phyloP scores from a whole-genome alignment of 2,113 vertebrate genomes.

The Channa argus region DNA sequence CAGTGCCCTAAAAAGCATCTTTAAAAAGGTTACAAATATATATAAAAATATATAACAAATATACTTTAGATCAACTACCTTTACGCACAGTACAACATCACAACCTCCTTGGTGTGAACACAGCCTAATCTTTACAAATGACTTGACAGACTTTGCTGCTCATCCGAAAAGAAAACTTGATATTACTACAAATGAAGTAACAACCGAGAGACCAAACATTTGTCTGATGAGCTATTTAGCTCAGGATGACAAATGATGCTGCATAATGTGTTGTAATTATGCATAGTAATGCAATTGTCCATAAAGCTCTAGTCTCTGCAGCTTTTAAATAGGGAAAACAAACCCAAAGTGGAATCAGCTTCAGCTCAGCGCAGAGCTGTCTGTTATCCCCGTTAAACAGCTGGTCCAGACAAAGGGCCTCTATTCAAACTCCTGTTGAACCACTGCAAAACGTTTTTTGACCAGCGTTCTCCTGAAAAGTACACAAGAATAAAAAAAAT shows the following conservation, averaged over 20 bases:
- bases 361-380: conserved; percentile 47
- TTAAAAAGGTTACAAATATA: not conserved
- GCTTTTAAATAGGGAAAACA: conserved; percentile 70
- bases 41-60: too few species aligned
- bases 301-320: conserved; percentile 63
- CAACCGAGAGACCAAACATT: conserved; percentile 68
- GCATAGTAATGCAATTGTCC: conserved; percentile 66
- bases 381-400: conserved; percentile 42
- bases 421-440: conserved; percentile 38
- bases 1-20: not conserved
- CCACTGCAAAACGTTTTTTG: not conserved
- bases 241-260: conserved; percentile 62
- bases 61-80: not conserved
- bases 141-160: conserved; percentile 45
- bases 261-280: conserved; percentile 80
- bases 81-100: not conserved
- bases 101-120: not conserved
- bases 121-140: conserved; percentile 13
- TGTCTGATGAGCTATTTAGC: conserved; percentile 69
- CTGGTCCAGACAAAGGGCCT: conserved; percentile 60
- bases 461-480: conserved; percentile 18
- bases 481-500: not conserved
- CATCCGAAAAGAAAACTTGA: conserved; percentile 37
- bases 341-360: conserved; percentile 58
- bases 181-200: conserved; percentile 55